Percentiles rank a stretch among this genome's conserved stretches.
Evolutionary conservation across 2,797 vertebrate genomes (phyloP).

Genomic region (Petrocephalus schoutedeni): DNA sequence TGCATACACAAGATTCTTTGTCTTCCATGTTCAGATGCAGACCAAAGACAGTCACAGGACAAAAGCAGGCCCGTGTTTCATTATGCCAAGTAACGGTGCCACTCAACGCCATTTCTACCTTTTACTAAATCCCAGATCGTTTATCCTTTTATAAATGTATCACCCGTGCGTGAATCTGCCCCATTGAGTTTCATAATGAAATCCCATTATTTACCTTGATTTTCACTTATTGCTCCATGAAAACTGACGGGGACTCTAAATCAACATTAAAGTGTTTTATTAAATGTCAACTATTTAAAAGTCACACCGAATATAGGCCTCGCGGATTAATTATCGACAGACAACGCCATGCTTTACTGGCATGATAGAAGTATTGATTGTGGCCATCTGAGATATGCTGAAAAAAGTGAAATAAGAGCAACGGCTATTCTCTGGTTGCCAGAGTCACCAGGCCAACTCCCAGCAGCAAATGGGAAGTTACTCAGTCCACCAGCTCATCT

Average conservation of each 20-base stretch:
- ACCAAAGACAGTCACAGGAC: background rate
- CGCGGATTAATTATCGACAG: slow-evolving; percentile 57
- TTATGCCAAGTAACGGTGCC: background rate
- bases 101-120: background rate
- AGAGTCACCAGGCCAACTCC: background rate
- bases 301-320: slow-evolving; percentile 30
- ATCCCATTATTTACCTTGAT: slow-evolving; percentile 35
- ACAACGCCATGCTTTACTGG: slow-evolving; percentile 34
- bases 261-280: slow-evolving; percentile 54
- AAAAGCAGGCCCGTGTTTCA: background rate
- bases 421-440: background rate
- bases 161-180: slow-evolving; percentile 24
- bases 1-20: background rate
- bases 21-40: background rate
- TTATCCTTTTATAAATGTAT: slow-evolving; percentile 26
- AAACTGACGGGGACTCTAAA: slow-evolving; percentile 39
- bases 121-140: slow-evolving; percentile 15
- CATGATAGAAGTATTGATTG: slow-evolving; percentile 35
- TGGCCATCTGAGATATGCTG: slow-evolving; percentile 17
- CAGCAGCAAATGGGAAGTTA: background rate
- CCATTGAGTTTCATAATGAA: slow-evolving; percentile 31
- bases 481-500: background rate
- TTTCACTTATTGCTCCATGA: slow-evolving; percentile 36
- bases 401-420: background rate
- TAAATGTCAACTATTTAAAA: slow-evolving; percentile 48